A percentile compares a stretch with the other conserved stretches of the same genome.
Evolutionary conservation across 2,113 vertebrate species (phyloP).

Genomic region (Collichthys lucidus): DNA sequence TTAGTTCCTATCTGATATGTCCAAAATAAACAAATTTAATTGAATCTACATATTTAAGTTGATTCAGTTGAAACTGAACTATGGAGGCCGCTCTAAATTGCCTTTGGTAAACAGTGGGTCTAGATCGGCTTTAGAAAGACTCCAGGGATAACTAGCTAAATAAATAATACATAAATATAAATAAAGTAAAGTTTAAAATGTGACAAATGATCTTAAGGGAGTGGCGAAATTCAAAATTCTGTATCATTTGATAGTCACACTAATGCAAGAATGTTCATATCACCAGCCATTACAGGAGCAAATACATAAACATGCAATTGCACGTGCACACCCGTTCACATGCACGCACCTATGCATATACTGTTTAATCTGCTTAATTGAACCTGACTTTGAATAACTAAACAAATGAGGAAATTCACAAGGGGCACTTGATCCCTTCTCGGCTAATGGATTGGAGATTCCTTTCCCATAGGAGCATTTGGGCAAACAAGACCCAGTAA

Average conservation of each 20-base stretch:
- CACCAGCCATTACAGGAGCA: constrained; percentile 22
- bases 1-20: neutral
- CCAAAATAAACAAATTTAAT: neutral
- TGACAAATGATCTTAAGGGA: neutral
- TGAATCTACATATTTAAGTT: neutral
- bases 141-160: neutral
- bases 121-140: neutral
- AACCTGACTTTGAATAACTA: constrained; percentile 85
- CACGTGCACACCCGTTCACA: constrained; percentile 15
- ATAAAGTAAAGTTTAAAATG: constrained; percentile 7
- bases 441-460: constrained; percentile 85
- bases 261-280: neutral
- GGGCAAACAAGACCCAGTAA: constrained; percentile 83
- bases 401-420: constrained; percentile 85
- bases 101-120: neutral
- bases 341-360: constrained; percentile 41
- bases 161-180: too few species aligned
- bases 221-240: neutral
- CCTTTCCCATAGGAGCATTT: constrained; percentile 79
- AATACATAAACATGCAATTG: constrained; percentile 46
- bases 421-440: constrained; percentile 82
- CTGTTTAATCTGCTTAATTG: constrained; percentile 84
- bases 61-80: neutral
- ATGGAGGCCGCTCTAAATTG: neutral
- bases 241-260: neutral